Percentiles rank a stretch among this genome's conserved stretches.
Conservation (phyloP, 2,113 vertebrate species). For the Globicephala melas region DNA sequence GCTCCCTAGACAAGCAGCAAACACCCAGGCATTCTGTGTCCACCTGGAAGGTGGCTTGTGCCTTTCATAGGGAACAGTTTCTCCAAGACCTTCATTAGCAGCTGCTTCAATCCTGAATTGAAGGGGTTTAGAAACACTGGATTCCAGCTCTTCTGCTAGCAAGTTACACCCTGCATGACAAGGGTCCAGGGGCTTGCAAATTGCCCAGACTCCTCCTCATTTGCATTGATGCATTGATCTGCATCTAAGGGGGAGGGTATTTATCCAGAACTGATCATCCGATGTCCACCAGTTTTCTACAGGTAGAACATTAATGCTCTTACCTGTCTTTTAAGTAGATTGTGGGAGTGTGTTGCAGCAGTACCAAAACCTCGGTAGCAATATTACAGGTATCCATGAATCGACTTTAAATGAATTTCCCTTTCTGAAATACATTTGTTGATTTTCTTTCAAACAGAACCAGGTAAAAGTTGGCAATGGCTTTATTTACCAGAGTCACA, state of each 20-base stretch:
- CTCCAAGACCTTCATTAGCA: too few relatives aligned
- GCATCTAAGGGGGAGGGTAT: background rate
- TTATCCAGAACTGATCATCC: background rate
- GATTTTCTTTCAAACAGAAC: background rate
- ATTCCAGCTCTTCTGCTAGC: background rate
- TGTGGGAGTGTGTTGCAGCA: background rate
- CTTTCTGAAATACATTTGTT: background rate
- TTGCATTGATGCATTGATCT: background rate
- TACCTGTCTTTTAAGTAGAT: background rate
- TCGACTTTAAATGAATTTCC: background rate
- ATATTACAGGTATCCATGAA: background rate
- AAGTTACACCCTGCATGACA: fast-evolving
- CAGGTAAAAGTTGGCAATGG: background rate
- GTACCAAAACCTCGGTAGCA: background rate
- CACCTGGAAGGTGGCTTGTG: background rate
- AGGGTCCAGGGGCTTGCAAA: background rate
- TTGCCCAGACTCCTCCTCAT: background rate
- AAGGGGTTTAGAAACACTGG: background rate
- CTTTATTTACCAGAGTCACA: background rate
- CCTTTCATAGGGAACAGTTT: background rate
- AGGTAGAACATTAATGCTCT: background rate
- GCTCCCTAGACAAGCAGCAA: background rate
- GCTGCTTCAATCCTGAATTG: background rate
- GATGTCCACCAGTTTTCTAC: background rate
- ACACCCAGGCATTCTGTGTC: background rate